phyloP scores from a whole-genome alignment of 2,113 vertebrate species.

The Marmota flaviventris region DNA sequence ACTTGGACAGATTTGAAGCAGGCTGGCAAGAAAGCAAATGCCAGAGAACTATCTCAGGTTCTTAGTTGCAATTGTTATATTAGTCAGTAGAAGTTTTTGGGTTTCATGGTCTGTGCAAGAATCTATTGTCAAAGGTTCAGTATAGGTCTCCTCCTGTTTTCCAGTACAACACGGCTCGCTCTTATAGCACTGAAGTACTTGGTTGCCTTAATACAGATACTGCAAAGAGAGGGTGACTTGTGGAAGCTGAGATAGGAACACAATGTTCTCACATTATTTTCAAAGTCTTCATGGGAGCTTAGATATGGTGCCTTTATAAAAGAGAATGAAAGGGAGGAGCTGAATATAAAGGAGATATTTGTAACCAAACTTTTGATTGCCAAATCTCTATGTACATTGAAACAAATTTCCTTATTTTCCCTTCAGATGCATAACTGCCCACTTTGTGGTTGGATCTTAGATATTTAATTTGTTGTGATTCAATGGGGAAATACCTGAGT shows the following conservation, averaged over 20 bases:
- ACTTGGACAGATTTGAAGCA: constrained; percentile 11
- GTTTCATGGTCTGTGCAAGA: background rate
- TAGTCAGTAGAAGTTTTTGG: background rate
- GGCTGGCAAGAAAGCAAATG: constrained; percentile 33
- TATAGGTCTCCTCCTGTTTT: background rate
- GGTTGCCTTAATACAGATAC: constrained; percentile 2
- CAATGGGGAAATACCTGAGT: background rate
- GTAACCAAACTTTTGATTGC: constrained; percentile 22
- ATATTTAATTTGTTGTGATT: constrained; percentile 41
- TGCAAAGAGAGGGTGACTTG: constrained; percentile 30
- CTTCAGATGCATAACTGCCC: background rate
- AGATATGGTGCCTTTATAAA: background rate
- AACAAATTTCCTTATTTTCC: background rate
- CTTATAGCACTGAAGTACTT: background rate
- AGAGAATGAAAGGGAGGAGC: background rate
- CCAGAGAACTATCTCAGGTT: constrained; percentile 37
- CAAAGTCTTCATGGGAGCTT: background rate
- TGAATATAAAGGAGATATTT: constrained; percentile 37
- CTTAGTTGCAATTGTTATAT: background rate
- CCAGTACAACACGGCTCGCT: background rate
- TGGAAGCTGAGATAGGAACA: background rate
- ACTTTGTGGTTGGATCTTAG: background rate
- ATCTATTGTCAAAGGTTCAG: background rate
- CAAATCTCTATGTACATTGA: background rate
- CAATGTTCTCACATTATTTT: constrained; percentile 28